Percentiles rank a stretch among this genome's conserved stretches.
Evolutionary conservation across 2,113 vertebrate genomes (phyloP).

Genomic region (Lonchura striata): DNA sequence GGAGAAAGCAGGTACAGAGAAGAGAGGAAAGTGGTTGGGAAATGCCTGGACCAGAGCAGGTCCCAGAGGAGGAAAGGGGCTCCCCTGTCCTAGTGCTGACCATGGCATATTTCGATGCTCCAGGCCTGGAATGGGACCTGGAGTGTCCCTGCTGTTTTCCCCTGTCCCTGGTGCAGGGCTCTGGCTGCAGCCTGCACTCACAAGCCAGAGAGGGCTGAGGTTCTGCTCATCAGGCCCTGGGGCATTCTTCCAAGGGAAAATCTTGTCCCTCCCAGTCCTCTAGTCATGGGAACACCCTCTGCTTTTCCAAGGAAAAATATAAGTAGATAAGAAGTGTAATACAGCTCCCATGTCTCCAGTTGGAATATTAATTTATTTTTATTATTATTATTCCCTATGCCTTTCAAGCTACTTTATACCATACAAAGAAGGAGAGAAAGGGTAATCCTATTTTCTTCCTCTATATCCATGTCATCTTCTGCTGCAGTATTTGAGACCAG

Average conservation of each 20-base stretch:
- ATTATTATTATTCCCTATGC: not conserved
- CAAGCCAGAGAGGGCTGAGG: not conserved
- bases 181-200: not conserved
- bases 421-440: not conserved
- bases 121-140: not conserved
- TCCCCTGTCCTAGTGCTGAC: accelerated
- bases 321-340: not conserved
- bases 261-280: not conserved
- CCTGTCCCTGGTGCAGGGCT: not conserved
- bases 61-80: not conserved
- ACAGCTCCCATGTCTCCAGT: not conserved
- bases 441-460: not conserved
- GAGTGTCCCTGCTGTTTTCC: not conserved
- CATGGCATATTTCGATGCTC: accelerated
- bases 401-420: not conserved
- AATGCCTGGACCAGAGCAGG: not conserved
- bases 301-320: not conserved
- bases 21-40: not conserved
- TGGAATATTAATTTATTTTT: not conserved
- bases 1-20: not conserved
- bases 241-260: not conserved
- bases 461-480: not conserved
- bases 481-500: not conserved
- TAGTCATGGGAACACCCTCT: not conserved
- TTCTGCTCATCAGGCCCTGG: not conserved